phyloP scores from a whole-genome alignment of 1,140 invertebrate genomes.

The Babylonia areolata region DNA sequence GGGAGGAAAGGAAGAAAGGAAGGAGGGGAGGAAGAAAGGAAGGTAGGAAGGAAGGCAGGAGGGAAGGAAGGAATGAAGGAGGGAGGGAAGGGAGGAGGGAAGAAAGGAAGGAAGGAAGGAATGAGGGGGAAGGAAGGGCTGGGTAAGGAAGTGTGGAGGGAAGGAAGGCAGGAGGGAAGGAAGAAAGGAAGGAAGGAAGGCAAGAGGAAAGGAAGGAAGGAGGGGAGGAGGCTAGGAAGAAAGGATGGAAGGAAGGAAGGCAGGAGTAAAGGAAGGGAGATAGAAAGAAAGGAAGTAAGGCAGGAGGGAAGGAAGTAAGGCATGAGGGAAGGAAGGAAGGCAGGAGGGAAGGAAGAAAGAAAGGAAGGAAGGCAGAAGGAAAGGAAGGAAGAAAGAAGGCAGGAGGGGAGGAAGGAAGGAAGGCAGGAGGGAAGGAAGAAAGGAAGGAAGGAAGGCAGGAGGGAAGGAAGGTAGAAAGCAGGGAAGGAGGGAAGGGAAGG shows the following conservation, averaged over 20 bases:
- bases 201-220: neutral
- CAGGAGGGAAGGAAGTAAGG: neutral
- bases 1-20: no score
- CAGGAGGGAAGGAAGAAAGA: neutral
- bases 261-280: neutral
- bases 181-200: neutral
- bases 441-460: neutral
- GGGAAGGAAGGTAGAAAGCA: neutral
- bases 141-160: neutral
- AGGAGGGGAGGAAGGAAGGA: no score
- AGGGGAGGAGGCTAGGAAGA: neutral
- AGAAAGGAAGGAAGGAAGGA: neutral
- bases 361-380: no score
- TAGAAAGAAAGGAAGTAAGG: neutral
- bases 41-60: neutral
- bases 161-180: neutral
- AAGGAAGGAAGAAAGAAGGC: no score
- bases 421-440: no score
- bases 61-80: neutral
- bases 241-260: neutral
- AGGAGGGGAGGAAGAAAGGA: neutral
- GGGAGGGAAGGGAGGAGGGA: neutral
- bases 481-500: no score
- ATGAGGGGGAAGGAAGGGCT: neutral
- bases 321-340: neutral